Evolutionary conservation across 2,888 invertebrate species (phyloP).

Genomic region (Brachyopa scutellaris): DNA sequence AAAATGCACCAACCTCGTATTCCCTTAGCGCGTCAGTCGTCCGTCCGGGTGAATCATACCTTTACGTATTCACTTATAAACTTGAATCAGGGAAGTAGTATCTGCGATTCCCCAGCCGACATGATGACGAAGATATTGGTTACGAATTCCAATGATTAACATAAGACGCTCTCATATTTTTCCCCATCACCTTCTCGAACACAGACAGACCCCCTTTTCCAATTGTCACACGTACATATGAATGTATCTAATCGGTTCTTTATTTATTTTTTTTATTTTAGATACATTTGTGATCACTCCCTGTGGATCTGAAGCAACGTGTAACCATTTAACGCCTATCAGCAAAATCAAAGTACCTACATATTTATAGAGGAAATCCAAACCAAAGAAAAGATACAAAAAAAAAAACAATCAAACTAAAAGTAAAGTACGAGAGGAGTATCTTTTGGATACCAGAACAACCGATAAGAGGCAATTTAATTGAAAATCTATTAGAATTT

Average conservation of each 20-base stretch:
- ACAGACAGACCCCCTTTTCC: neutral
- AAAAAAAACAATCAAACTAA: slow-evolving; percentile 22
- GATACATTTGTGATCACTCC: slow-evolving; percentile 9
- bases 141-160: slow-evolving; percentile 43
- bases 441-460: slow-evolving; percentile 21
- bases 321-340: slow-evolving; percentile 3
- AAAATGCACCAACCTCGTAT: slow-evolving; percentile 9
- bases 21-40: too few species aligned
- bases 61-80: slow-evolving; percentile 8
- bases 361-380: slow-evolving; percentile 36
- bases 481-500: slow-evolving; percentile 31
- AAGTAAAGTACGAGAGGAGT: neutral
- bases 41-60: slow-evolving; percentile 55
- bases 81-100: slow-evolving; percentile 13
- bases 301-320: slow-evolving; percentile 27
- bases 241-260: slow-evolving; percentile 32
- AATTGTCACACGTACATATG: slow-evolving; percentile 13
- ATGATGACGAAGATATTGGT: slow-evolving; percentile 52
- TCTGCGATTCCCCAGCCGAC: slow-evolving; percentile 44
- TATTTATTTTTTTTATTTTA: slow-evolving; percentile 15
- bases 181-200: neutral
- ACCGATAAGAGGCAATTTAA: too few species aligned
- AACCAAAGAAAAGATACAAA: slow-evolving; percentile 5
- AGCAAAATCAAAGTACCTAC: slow-evolving; percentile 20
- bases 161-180: neutral